A percentile compares a stretch with the other conserved stretches of the same genome.
Evolutionary conservation across 2,888 invertebrate genomes (phyloP).

Genomic region (Pseudolycoriella hygida): DNA sequence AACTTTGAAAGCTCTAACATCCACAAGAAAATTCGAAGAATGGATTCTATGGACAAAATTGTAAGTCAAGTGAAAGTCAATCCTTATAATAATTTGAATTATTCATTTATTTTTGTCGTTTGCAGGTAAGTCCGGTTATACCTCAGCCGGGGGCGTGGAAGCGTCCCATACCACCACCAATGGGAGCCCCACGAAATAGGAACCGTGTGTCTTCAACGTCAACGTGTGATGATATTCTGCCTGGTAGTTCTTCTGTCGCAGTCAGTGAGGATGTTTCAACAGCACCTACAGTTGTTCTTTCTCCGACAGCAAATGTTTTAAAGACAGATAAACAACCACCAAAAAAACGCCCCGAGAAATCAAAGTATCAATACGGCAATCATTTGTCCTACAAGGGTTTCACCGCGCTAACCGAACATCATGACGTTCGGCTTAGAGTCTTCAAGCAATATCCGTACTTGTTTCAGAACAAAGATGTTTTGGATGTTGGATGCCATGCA

Average conservation of each 20-base stretch:
- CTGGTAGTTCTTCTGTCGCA: neutral
- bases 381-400: constrained; percentile 96
- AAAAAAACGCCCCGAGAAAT: constrained; percentile 31
- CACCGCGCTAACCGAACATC: constrained; percentile 62
- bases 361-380: constrained; percentile 88
- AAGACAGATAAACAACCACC: neutral
- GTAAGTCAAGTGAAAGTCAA: constrained; percentile 33
- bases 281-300: neutral
- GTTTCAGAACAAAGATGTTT: constrained; percentile 75
- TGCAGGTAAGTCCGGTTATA: constrained; percentile 81
- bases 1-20: neutral
- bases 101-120: too few species aligned
- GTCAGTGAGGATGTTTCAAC: neutral
- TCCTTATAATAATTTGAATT: too few species aligned
- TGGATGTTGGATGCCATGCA: constrained; percentile 96
- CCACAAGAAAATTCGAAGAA: constrained; percentile 35
- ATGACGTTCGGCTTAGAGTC: constrained; percentile 68
- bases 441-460: constrained; percentile 63
- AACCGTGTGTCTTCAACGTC: constrained; percentile 27
- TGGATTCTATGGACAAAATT: constrained; percentile 69
- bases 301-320: neutral
- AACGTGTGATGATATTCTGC: constrained; percentile 26
- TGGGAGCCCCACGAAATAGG: constrained; percentile 21
- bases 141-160: constrained; percentile 81
- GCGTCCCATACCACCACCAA: constrained; percentile 29